A percentile compares a stretch with the other conserved stretches of the same genome.
Conservation (phyloP, 2,797 vertebrate species). For the Clarias laeviceps region DNA sequence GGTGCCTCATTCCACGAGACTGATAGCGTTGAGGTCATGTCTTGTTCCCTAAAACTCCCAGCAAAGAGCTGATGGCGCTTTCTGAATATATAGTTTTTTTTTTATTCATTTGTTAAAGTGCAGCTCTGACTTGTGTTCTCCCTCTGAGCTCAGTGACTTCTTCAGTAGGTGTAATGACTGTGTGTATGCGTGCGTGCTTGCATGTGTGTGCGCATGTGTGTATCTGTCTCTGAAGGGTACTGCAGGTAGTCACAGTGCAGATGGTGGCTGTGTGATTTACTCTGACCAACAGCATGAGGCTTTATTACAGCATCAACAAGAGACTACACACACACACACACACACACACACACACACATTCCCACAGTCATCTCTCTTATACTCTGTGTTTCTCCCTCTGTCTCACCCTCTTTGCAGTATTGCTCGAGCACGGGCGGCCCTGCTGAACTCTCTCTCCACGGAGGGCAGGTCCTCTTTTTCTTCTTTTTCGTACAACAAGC, state of each 20-base stretch:
- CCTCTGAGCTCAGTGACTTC: constrained; percentile 14
- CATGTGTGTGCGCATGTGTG: constrained; percentile 17
- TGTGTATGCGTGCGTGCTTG: background rate
- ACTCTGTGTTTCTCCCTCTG: constrained; percentile 3
- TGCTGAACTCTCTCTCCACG: constrained; percentile 81
- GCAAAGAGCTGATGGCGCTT: background rate
- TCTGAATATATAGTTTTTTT: background rate
- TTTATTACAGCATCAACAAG: constrained; percentile 17
- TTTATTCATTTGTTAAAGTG: background rate
- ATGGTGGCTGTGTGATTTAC: constrained; percentile 52
- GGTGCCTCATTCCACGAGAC: background rate
- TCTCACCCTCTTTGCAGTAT: constrained; percentile 68
- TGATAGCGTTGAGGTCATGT: background rate
- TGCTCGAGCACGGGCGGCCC: constrained; percentile 85
- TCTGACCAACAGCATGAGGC: constrained; percentile 28
- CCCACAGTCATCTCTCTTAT: background rate
- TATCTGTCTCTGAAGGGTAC: constrained; percentile 41
- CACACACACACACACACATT: constrained; percentile 3
- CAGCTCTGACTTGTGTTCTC: background rate
- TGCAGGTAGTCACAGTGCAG: constrained; percentile 39
- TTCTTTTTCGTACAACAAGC: constrained; percentile 90
- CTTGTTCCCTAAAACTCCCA: background rate
- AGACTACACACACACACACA: background rate
- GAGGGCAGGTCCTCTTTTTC: constrained; percentile 91
- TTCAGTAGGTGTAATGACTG: background rate